Evolutionary conservation across 1,140 invertebrate species (phyloP).

Genomic region (Grapholita molesta): DNA sequence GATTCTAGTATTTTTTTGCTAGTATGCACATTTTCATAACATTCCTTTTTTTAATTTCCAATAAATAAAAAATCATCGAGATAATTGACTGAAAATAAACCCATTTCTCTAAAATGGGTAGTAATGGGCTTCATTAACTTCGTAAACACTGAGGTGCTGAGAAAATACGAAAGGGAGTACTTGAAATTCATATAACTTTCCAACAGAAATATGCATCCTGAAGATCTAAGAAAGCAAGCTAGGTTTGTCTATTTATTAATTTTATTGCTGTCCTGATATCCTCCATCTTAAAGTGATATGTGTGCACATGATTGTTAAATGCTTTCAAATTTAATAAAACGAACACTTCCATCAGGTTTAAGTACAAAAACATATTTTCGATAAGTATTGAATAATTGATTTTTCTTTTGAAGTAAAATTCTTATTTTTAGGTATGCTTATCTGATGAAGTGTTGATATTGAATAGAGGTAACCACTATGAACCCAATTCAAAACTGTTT

Average conservation of each 20-base stretch:
- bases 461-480: no score
- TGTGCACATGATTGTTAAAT: conserved; percentile 25
- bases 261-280: conserved; percentile 24
- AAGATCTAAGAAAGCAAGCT: conserved; percentile 23
- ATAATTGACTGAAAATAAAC: conserved; percentile 23
- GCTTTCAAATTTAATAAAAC: conserved; percentile 24
- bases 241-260: conserved; percentile 18
- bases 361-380: conserved; percentile 8
- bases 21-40: not conserved
- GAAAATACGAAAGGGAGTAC: conserved; percentile 29
- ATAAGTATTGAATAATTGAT: not conserved
- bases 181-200: conserved; percentile 27
- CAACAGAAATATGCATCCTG: conserved; percentile 31
- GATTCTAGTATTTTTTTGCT: conserved; percentile 5
- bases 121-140: conserved; percentile 31
- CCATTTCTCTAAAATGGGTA: conserved; percentile 10
- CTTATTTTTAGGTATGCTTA: no score
- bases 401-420: no score
- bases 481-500: no score
- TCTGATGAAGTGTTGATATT: no score
- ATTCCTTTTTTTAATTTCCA: not conserved
- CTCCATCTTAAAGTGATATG: conserved; percentile 27
- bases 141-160: conserved; percentile 30
- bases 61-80: conserved; percentile 12
- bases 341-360: conserved; percentile 9